Evolutionary conservation across 2,888 invertebrate species (phyloP).

Genomic region (Nephrotoma guestfalica): DNA sequence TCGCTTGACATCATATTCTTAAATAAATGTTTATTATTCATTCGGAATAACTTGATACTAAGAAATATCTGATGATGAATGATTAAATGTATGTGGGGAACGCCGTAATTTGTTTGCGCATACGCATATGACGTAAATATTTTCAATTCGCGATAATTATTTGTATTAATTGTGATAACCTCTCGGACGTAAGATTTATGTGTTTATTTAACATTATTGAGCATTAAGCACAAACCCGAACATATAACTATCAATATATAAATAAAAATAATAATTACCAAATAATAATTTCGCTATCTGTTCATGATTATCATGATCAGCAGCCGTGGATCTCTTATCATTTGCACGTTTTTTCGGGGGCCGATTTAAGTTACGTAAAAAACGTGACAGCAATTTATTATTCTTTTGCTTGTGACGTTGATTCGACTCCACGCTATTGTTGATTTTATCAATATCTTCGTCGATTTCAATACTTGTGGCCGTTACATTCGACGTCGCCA

Average conservation of each 20-base stretch:
- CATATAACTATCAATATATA: background rate
- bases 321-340: background rate
- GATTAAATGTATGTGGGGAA: too few species aligned
- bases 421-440: background rate
- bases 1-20: too few species aligned
- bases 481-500: background rate
- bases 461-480: background rate
- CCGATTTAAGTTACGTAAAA: background rate
- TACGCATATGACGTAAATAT: background rate
- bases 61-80: too few species aligned
- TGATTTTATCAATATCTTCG: background rate
- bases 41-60: background rate
- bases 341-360: background rate
- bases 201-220: background rate
- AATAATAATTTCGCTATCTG: conserved; percentile 5
- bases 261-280: background rate
- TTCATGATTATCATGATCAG: background rate
- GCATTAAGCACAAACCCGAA: background rate
- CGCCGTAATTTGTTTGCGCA: too few species aligned
- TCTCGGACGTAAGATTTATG: background rate
- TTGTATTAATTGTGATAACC: background rate
- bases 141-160: background rate
- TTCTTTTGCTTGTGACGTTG: background rate
- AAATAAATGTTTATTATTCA: too few species aligned
- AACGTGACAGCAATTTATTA: background rate